Percentiles rank a stretch among this genome's conserved stretches.
Conservation (phyloP, 2,888 invertebrate species). For the Xestia xanthographa region DNA sequence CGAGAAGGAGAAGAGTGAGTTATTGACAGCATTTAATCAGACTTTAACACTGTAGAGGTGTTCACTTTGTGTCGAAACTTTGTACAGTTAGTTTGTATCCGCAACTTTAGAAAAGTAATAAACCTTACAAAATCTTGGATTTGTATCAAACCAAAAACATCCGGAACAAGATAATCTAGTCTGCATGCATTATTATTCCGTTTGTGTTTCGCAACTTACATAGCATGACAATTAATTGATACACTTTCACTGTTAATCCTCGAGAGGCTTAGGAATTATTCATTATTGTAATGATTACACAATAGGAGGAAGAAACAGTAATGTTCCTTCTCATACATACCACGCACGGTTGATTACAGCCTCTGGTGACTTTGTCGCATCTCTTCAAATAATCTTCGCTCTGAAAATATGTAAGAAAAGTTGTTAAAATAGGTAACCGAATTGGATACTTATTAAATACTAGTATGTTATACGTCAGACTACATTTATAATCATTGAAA, state of each 20-base stretch:
- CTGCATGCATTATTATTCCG: slow-evolving; percentile 12
- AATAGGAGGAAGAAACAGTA: slow-evolving; percentile 17
- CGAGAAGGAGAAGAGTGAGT: no score
- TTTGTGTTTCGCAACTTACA: neutral
- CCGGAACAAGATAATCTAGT: neutral
- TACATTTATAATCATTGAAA: neutral
- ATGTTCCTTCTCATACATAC: slow-evolving; percentile 70
- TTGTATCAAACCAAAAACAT: neutral
- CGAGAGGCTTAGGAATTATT: slow-evolving; percentile 29
- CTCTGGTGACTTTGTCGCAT: slow-evolving; percentile 75
- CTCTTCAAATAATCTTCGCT: slow-evolving; percentile 83
- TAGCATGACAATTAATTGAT: slow-evolving; percentile 28
- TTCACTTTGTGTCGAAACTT: neutral
- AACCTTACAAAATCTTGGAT: neutral
- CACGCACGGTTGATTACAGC: slow-evolving; percentile 81
- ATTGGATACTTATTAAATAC: neutral
- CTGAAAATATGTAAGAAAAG: slow-evolving; percentile 74
- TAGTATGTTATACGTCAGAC: no score
- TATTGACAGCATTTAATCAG: neutral
- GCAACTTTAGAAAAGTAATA: neutral
- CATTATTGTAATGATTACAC: slow-evolving; percentile 8
- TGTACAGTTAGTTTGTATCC: neutral
- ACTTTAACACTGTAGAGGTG: neutral
- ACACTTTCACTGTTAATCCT: slow-evolving; percentile 51
- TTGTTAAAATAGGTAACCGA: neutral